These are phyloP conservation scores for Falcaria lacertinaria DNA, from an alignment of 2,888 invertebrate genomes.

Conservation along the genomic window DNA sequence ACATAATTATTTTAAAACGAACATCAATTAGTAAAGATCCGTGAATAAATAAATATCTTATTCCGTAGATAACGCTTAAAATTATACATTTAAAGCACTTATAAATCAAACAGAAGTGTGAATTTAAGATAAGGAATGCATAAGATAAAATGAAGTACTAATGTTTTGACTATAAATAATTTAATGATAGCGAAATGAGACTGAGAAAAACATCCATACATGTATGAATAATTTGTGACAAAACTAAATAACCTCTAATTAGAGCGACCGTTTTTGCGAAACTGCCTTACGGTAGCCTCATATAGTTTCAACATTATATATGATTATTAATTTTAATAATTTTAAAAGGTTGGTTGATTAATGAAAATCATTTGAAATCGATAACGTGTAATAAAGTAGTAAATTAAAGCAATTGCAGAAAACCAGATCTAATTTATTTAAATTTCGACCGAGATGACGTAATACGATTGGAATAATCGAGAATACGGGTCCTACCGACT, in stretches of 20 bases:
- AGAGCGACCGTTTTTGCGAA: no score
- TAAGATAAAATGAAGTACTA: background rate
- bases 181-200: background rate
- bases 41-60: background rate
- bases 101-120: constrained; percentile 2
- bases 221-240: no score
- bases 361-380: background rate
- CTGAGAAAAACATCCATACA: background rate
- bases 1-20: no score
- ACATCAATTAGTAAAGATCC: no score
- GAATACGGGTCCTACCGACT: constrained; percentile 32
- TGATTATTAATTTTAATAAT: background rate
- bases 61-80: background rate
- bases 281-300: no score
- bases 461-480: constrained; percentile 21
- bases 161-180: background rate
- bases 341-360: background rate
- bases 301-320: no score
- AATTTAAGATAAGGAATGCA: constrained; percentile 1
- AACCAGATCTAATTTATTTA: background rate
- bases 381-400: background rate
- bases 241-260: no score
- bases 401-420: background rate
- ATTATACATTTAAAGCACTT: background rate
- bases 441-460: background rate